Percentiles rank a stretch among this genome's conserved stretches.
Conservation (phyloP, 1,140 invertebrate species). For the Wiebesia pumilae region DNA sequence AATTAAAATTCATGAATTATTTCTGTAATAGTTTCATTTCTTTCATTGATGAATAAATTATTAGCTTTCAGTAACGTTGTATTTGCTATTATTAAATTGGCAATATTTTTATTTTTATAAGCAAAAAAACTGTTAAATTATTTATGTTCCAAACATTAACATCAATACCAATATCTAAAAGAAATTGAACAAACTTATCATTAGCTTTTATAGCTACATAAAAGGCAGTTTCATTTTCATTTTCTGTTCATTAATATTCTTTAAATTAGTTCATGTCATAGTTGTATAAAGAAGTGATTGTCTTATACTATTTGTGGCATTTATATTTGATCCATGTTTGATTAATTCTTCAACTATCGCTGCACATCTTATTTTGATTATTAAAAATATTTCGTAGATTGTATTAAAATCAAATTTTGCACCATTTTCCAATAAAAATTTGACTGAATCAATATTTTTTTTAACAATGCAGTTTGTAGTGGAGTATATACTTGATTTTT, state of each 20-base stretch:
- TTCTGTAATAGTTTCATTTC: constrained; percentile 23
- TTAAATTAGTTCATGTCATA: neutral
- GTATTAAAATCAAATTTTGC: constrained; percentile 3
- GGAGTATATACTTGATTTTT: constrained; percentile 21
- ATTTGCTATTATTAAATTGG: constrained; percentile 33
- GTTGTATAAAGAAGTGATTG: constrained; percentile 32
- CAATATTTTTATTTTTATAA: neutral
- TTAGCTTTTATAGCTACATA: constrained; percentile 36
- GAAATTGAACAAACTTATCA: constrained; percentile 38
- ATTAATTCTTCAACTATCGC: constrained; percentile 23
- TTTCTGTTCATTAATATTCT: constrained; percentile 12
- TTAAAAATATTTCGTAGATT: constrained; percentile 28
- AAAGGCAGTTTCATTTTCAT: constrained; percentile 23
- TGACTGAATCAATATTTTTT: constrained; percentile 3
- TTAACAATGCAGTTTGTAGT: constrained; percentile 27
- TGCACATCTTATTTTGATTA: constrained; percentile 8
- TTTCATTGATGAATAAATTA: neutral
- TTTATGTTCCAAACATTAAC: constrained; percentile 18
- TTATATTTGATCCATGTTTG: constrained; percentile 23
- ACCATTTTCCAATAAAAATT: constrained; percentile 29
- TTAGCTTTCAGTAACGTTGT: constrained; percentile 24
- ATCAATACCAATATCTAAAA: constrained; percentile 35
- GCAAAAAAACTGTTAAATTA: constrained; percentile 28
- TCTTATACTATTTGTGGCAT: constrained; percentile 4
- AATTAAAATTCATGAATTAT: neutral